A percentile compares a stretch with the other conserved stretches of the same genome.
phyloP scores from a whole-genome alignment of 2,888 invertebrate genomes.

The Micoletzkya japonica region DNA sequence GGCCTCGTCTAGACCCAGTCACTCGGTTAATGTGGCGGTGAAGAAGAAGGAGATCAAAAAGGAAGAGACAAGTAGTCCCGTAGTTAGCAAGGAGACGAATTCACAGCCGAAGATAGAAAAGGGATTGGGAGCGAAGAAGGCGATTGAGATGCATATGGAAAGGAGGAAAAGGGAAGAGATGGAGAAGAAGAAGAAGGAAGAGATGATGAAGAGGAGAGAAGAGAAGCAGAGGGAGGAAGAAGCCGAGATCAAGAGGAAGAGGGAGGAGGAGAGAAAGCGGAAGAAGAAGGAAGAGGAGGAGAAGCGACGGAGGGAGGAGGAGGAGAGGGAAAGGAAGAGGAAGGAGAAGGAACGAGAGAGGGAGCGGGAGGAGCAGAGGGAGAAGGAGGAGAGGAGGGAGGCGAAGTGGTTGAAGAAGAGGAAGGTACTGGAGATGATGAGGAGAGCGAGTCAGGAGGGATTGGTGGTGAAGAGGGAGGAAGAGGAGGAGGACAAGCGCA shows the following conservation, averaged over 20 bases:
- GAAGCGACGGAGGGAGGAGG: constrained; percentile 26
- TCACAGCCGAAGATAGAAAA: constrained; percentile 7
- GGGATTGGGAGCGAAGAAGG: constrained; percentile 22
- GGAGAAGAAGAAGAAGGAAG: constrained; percentile 19
- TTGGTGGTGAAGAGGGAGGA: background rate
- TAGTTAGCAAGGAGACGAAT: constrained; percentile 3
- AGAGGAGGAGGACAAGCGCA: constrained; percentile 8
- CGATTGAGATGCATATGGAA: constrained; percentile 20
- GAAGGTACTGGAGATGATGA: background rate
- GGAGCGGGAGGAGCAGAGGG: background rate
- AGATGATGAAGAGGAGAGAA: constrained; percentile 16
- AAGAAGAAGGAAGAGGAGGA: constrained; percentile 17
- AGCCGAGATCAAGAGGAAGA: background rate
- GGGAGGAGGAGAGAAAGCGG: background rate
- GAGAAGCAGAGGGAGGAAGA: constrained; percentile 9
- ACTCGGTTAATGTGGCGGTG: background rate
- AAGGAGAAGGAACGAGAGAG: constrained; percentile 13
- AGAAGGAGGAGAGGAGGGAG: constrained; percentile 3
- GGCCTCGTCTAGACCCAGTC: background rate
- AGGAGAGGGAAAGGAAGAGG: constrained; percentile 1
- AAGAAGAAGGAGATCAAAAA: constrained; percentile 16
- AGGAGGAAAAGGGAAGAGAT: constrained; percentile 14
- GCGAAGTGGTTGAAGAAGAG: no score
- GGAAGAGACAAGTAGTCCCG: background rate
- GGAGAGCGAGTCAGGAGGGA: background rate